Percentiles rank a stretch among this genome's conserved stretches.
phyloP scores from a whole-genome alignment of 2,797 vertebrate species.

The Girardinus metallicus region DNA sequence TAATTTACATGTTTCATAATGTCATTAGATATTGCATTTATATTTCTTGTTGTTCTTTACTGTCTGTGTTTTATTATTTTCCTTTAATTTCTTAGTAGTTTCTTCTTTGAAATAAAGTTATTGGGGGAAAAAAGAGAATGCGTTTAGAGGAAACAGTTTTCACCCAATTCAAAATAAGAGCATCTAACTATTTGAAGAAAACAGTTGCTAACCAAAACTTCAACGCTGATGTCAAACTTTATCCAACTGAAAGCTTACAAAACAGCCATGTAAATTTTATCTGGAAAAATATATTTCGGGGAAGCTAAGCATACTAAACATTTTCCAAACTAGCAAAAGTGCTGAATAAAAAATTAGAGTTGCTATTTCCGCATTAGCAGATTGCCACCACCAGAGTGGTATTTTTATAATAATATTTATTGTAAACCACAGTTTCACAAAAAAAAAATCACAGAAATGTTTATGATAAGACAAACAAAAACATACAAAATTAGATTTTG shows the following conservation, averaged over 20 bases:
- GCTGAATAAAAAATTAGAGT: background rate
- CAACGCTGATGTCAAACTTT: background rate
- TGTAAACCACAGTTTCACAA: background rate
- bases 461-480: background rate
- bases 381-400: background rate
- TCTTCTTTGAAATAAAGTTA: too few relatives aligned
- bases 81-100: too few relatives aligned
- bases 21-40: too few relatives aligned
- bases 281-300: background rate
- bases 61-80: too few relatives aligned
- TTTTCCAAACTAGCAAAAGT: background rate
- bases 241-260: background rate
- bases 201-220: background rate
- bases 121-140: background rate
- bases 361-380: background rate
- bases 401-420: too few relatives aligned
- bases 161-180: background rate
- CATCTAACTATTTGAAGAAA: background rate
- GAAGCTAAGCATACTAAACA: background rate
- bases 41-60: too few relatives aligned
- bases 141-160: background rate
- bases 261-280: background rate
- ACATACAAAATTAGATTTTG: slow-evolving; percentile 33
- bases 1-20: too few relatives aligned
- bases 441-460: background rate